phyloP scores from a whole-genome alignment of 1,140 invertebrate species.

The Trachymyrmex cornetzi region DNA sequence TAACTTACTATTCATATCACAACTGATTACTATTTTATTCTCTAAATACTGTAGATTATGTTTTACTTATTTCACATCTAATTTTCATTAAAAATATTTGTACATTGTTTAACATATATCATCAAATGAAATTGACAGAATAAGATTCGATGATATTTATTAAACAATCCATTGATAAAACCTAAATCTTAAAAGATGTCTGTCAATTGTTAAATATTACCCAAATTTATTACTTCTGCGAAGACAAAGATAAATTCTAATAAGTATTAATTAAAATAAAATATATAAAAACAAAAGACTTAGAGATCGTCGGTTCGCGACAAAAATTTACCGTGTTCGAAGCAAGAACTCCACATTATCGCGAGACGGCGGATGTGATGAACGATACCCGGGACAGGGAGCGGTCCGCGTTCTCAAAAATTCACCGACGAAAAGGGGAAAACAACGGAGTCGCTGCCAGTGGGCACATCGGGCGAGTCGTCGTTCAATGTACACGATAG shows the following conservation, averaged over 20 bases:
- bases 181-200: background rate
- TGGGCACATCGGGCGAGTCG: slow-evolving; percentile 28
- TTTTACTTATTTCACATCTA: background rate
- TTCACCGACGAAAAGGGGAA: slow-evolving; percentile 11
- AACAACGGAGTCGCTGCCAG: slow-evolving; percentile 45
- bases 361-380: background rate
- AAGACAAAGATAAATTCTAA: background rate
- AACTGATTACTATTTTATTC: background rate
- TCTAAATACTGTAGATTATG: background rate
- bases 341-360: background rate
- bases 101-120: too few relatives aligned
- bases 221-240: background rate
- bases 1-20: background rate
- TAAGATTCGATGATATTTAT: background rate
- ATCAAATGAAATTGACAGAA: background rate
- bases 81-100: background rate
- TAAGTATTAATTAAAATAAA: background rate
- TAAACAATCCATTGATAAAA: background rate
- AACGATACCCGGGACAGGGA: background rate
- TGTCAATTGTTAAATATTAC: background rate
- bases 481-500: slow-evolving; percentile 8
- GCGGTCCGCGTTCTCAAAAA: background rate
- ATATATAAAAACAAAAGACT: background rate
- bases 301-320: background rate
- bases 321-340: background rate